Base-by-base conservation (phyloP, 2,113 vertebrate species). In the Lampris incognitus region DNA sequence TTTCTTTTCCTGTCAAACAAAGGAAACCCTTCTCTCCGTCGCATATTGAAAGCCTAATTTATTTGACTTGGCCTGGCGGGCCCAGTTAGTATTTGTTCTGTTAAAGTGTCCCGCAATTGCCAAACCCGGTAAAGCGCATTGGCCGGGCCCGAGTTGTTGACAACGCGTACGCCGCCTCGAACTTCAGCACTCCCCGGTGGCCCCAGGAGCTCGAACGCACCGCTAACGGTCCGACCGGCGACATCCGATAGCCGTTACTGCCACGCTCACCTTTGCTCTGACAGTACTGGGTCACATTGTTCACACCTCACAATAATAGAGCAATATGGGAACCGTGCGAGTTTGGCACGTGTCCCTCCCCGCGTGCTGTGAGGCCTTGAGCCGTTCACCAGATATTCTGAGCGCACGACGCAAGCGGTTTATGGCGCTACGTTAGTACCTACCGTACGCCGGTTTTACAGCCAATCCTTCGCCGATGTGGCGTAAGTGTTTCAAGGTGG, bases 41-140 rank as follows among this genome's bases (percentile, higher is more conserved):
- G n/a, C 38, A 59, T 9, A 6, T 48, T 65, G 63, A 77, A 68
- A 71, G 61, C 48, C 65, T 67, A 3, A 42, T 85, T 72, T 82
- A 76, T 92, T 86, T 78, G 52, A 74, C 13, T 85, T 70, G 62
- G 68, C 79, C 56, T 57, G 60, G 48, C 74, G 76, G 52, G 79
- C 66, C 65, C 10, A 71, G 39, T 1, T 11, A 58, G 55, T 59
- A 60, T 62, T 83, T 86, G 66, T 82, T 91, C 82, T 72, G 72
- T 72, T 77, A 76, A 81, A 80, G 48, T 44, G 39, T 52, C 41
- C 58, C 39, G 51, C 66, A 83, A 79, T 91, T 67, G 24, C 24
- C 24, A 24, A 81, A 72, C 60, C 79, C 60, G 59, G 5, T 63
- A 59, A 48, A 66, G 72, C 59, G 56, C 49, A 62, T 3, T 38